Conservation (phyloP, 2,888 invertebrate species). For the Cephonodes hylas region DNA sequence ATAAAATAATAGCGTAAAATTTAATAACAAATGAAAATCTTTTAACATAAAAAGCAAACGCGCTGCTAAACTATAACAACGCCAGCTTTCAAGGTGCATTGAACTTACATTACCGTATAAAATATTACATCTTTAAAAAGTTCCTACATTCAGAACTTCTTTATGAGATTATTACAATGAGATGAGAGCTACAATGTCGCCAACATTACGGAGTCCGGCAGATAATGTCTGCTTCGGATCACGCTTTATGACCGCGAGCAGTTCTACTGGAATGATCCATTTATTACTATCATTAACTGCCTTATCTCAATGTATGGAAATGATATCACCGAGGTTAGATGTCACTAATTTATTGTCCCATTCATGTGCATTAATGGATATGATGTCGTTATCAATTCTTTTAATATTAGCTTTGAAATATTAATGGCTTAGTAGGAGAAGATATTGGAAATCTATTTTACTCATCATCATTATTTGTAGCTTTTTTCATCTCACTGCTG, state of each 20-base stretch:
- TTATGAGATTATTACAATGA: background rate
- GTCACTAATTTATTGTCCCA: background rate
- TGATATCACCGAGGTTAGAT: constrained; percentile 24
- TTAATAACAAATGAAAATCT: no score
- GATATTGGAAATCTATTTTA: no score
- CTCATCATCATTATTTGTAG: no score
- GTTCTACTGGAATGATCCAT: constrained; percentile 44
- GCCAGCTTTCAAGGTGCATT: background rate
- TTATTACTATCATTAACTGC: constrained; percentile 46
- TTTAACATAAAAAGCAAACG: no score
- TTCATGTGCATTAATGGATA: background rate
- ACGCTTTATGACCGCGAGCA: constrained; percentile 33
- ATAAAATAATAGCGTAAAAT: no score
- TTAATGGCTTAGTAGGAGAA: background rate
- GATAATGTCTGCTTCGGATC: constrained; percentile 33
- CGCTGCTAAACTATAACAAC: no score
- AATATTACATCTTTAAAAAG: background rate
- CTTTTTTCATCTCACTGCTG: no score
- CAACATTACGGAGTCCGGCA: constrained; percentile 24
- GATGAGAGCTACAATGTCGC: background rate
- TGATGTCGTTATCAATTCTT: background rate
- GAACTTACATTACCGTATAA: background rate
- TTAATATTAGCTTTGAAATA: background rate
- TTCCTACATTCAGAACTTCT: background rate
- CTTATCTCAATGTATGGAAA: constrained; percentile 45